A percentile compares a stretch with the other conserved stretches of the same genome.
Conservation (phyloP, 2,888 invertebrate species). For the Steinernema carpocapsae region DNA sequence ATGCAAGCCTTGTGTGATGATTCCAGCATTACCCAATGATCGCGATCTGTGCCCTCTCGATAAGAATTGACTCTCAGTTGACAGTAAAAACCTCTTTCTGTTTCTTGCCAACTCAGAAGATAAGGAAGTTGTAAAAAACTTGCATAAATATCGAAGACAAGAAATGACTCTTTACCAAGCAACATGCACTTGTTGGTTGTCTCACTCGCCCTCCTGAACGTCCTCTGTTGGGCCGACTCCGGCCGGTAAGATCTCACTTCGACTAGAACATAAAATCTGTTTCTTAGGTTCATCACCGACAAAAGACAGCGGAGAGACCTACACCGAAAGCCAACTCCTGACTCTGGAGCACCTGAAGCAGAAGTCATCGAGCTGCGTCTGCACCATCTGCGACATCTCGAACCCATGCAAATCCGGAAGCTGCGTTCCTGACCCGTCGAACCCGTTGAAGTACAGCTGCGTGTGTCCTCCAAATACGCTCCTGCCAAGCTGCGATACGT, state of each 20-base stretch:
- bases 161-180: background rate
- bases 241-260: background rate
- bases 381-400: conserved; percentile 4
- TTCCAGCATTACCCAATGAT: no score
- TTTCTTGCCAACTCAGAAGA: background rate
- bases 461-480: background rate
- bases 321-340: background rate
- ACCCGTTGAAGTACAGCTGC: conserved; percentile 13
- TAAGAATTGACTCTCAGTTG: no score
- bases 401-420: conserved; percentile 7
- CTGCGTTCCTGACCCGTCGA: background rate
- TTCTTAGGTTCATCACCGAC: background rate
- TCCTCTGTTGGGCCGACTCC: background rate
- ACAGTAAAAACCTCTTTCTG: no score
- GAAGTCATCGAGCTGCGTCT: background rate
- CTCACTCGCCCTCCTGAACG: background rate
- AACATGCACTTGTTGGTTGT: background rate
- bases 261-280: background rate
- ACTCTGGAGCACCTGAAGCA: background rate
- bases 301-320: conserved; percentile 1
- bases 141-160: background rate
- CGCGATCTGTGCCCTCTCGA: no score
- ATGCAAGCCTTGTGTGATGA: no score
- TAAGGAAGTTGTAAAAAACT: background rate
- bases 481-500: background rate